These are phyloP conservation scores for Tapirus terrestris DNA, from an alignment of 2,113 vertebrate species.

Conservation along the genomic window DNA sequence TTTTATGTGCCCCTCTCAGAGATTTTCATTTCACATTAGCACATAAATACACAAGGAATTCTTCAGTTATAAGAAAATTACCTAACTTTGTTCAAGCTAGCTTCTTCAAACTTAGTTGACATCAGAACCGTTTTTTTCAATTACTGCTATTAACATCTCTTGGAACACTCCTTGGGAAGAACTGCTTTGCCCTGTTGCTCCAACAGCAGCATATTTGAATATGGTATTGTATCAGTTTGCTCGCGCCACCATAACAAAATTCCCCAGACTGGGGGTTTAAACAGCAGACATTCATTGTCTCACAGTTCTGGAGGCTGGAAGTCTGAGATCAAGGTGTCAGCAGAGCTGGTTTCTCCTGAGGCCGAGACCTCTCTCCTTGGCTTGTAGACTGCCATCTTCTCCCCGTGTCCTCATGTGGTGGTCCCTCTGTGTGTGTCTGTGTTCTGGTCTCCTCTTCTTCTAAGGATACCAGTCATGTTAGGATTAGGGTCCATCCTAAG, in stretches of 20 bases:
- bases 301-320: too few species aligned
- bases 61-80: background rate
- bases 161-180: background rate
- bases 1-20: background rate
- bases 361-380: background rate
- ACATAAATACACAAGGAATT: background rate
- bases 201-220: background rate
- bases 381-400: accelerated
- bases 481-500: too few species aligned
- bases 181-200: background rate
- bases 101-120: too few species aligned
- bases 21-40: background rate
- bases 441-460: background rate
- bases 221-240: too few species aligned
- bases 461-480: background rate
- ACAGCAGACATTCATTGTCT: too few species aligned
- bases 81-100: background rate
- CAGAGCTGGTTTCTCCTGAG: background rate
- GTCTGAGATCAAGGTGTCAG: too few species aligned
- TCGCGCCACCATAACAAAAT: too few species aligned
- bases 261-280: too few species aligned
- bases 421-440: too few species aligned
- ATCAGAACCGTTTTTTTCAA: background rate
- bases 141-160: background rate
- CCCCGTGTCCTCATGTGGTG: accelerated